Base-by-base conservation (phyloP, 1,140 invertebrate species). In the Teleopsis dalmanni region DNA sequence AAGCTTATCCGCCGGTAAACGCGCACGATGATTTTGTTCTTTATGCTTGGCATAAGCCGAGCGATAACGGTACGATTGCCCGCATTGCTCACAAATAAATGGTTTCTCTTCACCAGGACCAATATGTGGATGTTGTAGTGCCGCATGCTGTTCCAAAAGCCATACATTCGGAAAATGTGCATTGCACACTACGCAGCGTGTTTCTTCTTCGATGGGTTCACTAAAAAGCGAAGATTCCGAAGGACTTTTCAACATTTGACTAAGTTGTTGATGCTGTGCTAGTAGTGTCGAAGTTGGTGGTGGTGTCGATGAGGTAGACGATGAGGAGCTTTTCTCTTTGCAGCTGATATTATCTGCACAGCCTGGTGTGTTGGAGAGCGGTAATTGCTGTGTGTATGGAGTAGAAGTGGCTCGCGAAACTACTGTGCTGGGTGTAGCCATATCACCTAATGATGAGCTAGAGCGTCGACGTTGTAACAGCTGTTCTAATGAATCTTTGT, bases 41-140 rank as follows among this genome's bases (percentile, higher is more conserved):
- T 88, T 80, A 64, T 91, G 88, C 59, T 90, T 89, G 26, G 88
- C 84, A 70, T 89, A 92, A 7, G 88, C 87, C 16, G 87, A 91
- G 37, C 88, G 78, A 62, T 91, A 91, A 52, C 87, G 81, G 70
- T 92, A 92, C 57, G 86, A 87, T 58, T 92, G 88, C 8, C 88
- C 88, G 69, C 88, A 92, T 60, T 91, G 87, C 58, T 91, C 87
- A 72, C 88, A 92, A 9, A 88, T 87, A 72, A 90, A 91, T n/a
- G 88, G 87, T 60, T 91, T 92, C 65, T 91, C 88, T 55, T 88
- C 82, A 61, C 76, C 76, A 14, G 77, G 74, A 23, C 68, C 70
- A 14, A 74, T 56, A 13, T 78, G 77, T 4, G 78, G 75, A 66
- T 90, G 87, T 61, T 90, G 87, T 1, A 89, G 70, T 1, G 85